Conservation (phyloP, 2,888 invertebrate genomes). For the Amblyjoppa fuscipennis region DNA sequence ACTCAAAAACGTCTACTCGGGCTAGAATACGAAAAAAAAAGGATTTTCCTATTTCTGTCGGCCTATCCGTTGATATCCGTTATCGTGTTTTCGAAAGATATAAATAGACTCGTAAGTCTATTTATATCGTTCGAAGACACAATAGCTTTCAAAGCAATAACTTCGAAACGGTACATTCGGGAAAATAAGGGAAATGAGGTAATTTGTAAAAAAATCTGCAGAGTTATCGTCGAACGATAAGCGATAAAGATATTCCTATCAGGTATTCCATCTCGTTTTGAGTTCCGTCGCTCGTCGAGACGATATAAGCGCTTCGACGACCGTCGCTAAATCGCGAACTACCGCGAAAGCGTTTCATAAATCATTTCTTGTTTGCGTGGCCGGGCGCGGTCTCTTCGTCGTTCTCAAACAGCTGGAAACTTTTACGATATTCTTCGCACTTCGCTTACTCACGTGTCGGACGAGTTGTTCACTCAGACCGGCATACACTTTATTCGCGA, state of each 20-base stretch:
- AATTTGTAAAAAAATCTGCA: not conserved
- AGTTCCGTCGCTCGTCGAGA: not conserved
- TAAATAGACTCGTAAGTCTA: not conserved
- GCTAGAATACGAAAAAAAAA: no score
- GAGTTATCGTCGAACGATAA: not conserved
- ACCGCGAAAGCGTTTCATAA: slow-evolving; percentile 35
- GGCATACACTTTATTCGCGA: slow-evolving; percentile 2
- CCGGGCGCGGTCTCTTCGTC: slow-evolving; percentile 27
- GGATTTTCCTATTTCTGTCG: no score
- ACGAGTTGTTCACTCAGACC: not conserved
- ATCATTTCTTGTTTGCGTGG: slow-evolving; percentile 50
- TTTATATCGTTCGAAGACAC: not conserved
- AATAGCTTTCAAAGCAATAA: not conserved
- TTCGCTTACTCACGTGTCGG: slow-evolving; percentile 27
- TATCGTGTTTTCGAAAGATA: no score
- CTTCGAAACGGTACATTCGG: not conserved
- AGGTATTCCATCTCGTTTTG: not conserved
- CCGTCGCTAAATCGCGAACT: slow-evolving; percentile 3
- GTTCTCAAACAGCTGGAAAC: slow-evolving; percentile 14
- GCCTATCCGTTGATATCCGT: not conserved
- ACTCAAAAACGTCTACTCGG: no score
- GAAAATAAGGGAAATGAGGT: not conserved
- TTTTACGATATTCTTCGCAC: slow-evolving; percentile 37
- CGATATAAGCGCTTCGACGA: not conserved
- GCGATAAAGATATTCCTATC: slow-evolving; percentile 15